A percentile compares a stretch with the other conserved stretches of the same genome.
phyloP scores from a whole-genome alignment of 1,140 invertebrate genomes.

The Trichomalopsis sarcophagae region DNA sequence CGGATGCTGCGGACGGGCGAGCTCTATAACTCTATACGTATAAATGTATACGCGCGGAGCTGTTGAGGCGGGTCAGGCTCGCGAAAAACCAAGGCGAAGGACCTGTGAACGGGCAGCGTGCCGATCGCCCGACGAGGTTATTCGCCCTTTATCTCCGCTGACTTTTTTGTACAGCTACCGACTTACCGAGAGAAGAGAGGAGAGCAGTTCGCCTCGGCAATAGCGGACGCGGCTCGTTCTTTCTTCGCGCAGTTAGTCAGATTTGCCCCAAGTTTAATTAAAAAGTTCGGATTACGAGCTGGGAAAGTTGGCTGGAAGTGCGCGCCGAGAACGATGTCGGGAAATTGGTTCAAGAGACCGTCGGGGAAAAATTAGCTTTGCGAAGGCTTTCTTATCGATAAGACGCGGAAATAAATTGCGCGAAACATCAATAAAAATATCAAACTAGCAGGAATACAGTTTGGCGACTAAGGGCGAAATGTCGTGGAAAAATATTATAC shows the following conservation, averaged over 20 bases:
- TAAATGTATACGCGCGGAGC: background rate
- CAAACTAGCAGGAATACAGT: background rate
- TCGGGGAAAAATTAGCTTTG: background rate
- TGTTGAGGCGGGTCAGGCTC: conserved; percentile 46
- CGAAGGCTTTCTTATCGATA: background rate
- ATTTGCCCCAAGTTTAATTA: conserved; percentile 42
- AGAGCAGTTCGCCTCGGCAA: background rate
- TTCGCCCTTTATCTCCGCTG: conserved; percentile 43
- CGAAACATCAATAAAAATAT: background rate
- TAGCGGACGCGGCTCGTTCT: background rate
- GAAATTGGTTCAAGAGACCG: background rate
- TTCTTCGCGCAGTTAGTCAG: background rate
- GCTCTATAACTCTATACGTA: background rate
- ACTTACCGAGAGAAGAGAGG: background rate
- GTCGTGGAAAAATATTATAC: background rate
- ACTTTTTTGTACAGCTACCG: background rate
- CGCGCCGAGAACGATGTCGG: background rate
- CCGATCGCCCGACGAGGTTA: conserved; percentile 41
- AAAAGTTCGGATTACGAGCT: conserved; percentile 43
- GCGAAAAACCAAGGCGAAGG: conserved; percentile 45
- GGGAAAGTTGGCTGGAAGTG: conserved; percentile 15
- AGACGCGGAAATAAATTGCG: background rate
- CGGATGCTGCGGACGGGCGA: background rate
- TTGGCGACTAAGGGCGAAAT: background rate
- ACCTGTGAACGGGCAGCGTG: conserved; percentile 2